A percentile compares a stretch with the other conserved stretches of the same genome.
Evolutionary conservation across 92 coral and sea anemone species (phyloP).

Genomic region (Umimayanthus kanabou): DNA sequence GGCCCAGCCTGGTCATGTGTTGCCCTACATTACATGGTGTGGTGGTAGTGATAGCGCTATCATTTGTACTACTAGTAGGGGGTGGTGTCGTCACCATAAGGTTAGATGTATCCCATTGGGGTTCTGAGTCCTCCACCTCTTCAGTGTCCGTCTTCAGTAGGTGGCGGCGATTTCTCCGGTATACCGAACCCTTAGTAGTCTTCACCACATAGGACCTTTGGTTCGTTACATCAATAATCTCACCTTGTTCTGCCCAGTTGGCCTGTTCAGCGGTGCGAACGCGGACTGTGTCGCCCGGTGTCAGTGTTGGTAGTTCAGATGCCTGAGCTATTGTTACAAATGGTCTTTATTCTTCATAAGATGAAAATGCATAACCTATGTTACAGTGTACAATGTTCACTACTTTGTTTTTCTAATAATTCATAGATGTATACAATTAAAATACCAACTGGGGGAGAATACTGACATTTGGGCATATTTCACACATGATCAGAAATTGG

Average conservation of each 20-base stretch:
- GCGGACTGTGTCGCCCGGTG: slow-evolving; percentile 17
- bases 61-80: not conserved
- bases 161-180: slow-evolving; percentile 26
- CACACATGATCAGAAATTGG: too few relatives aligned
- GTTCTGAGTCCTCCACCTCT: not conserved
- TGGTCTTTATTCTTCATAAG: too few relatives aligned
- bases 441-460: too few relatives aligned
- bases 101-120: slow-evolving; percentile 12
- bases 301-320: not conserved
- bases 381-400: too few relatives aligned
- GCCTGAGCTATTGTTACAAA: slow-evolving; percentile 7
- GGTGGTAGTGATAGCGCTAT: not conserved
- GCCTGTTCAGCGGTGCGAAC: slow-evolving; percentile 16
- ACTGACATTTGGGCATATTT: too few relatives aligned
- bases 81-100: slow-evolving; percentile 5
- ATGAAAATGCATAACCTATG: too few relatives aligned
- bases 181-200: not conserved
- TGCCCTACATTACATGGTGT: slow-evolving; percentile 14
- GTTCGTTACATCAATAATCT: not conserved
- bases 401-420: too few relatives aligned
- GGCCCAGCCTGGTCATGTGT: not conserved
- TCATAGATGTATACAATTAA: too few relatives aligned
- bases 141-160: slow-evolving; percentile 20
- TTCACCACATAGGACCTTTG: slow-evolving; percentile 3
- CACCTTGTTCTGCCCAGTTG: slow-evolving; percentile 30